Percentiles rank a stretch among this genome's conserved stretches.
Conservation (phyloP, 2,797 vertebrate genomes). For the Gila robusta region DNA sequence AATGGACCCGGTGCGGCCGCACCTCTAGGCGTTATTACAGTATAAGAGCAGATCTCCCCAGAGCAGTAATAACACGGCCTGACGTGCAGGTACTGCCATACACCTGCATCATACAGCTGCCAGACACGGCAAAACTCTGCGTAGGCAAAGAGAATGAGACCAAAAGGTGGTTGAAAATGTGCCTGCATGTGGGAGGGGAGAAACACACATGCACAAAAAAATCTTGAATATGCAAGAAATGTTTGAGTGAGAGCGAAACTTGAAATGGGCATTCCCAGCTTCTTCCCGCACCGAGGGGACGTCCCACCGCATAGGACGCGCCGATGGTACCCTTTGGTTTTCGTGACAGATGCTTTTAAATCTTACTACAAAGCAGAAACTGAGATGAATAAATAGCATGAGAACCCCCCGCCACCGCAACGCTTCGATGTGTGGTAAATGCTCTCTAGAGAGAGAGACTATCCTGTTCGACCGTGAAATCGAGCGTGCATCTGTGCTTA, state of each 20-base stretch:
- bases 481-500: conserved; percentile 1
- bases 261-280: conserved; percentile 9
- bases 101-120: conserved; percentile 62
- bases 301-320: not conserved
- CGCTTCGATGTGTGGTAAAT: not conserved
- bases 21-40: conserved; percentile 16
- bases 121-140: conserved; percentile 5
- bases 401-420: not conserved
- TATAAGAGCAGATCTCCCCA: not conserved
- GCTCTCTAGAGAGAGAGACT: not conserved
- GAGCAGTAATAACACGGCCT: conserved; percentile 8
- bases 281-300: not conserved
- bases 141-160: not conserved
- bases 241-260: not conserved
- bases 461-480: conserved; percentile 22
- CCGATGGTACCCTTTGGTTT: not conserved
- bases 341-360: not conserved
- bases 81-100: conserved; percentile 47
- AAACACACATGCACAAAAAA: conserved; percentile 12
- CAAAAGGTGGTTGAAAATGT: conserved; percentile 11
- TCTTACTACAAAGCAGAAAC: not conserved
- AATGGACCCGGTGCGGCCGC: not conserved
- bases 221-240: not conserved
- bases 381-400: not conserved
- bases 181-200: not conserved